These are phyloP conservation scores for Gopherus evgoodei DNA, from an alignment of 2,113 vertebrate genomes.

Conservation along the genomic window DNA sequence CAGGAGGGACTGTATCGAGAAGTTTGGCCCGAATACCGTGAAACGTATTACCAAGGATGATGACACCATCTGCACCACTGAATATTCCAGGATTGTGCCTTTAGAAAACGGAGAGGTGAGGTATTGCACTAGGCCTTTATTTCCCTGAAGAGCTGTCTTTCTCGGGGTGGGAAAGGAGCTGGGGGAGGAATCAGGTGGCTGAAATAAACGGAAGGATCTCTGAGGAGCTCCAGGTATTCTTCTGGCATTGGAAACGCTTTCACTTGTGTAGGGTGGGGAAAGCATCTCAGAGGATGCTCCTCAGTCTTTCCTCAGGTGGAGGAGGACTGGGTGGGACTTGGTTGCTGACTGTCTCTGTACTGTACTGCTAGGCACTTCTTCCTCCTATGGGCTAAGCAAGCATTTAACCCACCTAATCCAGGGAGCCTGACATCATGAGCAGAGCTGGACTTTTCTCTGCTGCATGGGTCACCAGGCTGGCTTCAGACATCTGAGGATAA, in stretches of 20 bases:
- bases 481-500: background rate
- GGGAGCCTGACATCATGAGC: background rate
- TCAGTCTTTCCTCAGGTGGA: background rate
- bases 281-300: background rate
- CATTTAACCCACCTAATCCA: background rate
- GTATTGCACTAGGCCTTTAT: rapidly evolving
- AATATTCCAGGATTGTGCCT: constrained; percentile 95
- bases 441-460: background rate
- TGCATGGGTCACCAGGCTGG: background rate
- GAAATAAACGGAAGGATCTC: background rate
- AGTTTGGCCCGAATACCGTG: constrained; percentile 88
- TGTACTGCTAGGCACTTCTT: background rate
- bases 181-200: background rate
- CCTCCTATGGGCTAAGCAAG: background rate
- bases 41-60: constrained; percentile 88
- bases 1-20: constrained; percentile 94
- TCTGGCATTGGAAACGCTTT: background rate
- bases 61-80: constrained; percentile 89
- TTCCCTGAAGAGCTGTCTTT: background rate
- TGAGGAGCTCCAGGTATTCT: background rate
- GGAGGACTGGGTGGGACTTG: background rate
- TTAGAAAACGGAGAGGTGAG: constrained; percentile 96
- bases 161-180: background rate
- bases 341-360: background rate
- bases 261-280: background rate